phyloP scores from a whole-genome alignment of 2,113 vertebrate species.

The Pycnonotus jocosus region DNA sequence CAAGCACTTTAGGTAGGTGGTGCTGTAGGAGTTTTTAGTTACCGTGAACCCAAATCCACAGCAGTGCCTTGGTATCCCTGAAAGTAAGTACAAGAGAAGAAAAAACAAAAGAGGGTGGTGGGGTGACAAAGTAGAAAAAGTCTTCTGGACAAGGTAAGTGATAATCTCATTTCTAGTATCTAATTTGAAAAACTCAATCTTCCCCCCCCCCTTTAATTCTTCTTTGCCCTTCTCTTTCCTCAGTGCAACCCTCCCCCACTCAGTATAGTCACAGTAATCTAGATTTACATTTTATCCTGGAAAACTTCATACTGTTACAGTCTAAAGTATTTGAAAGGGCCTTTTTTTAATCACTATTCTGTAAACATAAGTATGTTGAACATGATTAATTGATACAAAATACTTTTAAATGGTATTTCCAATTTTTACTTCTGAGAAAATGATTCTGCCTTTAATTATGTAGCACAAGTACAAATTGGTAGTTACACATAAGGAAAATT shows the following conservation, averaged over 20 bases:
- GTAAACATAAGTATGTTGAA: background rate
- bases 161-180: background rate
- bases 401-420: background rate
- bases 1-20: background rate
- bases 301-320: background rate
- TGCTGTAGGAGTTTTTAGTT: background rate
- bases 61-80: background rate
- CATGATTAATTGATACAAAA: background rate
- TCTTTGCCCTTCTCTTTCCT: background rate
- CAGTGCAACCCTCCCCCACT: rapidly evolving
- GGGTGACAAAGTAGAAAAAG: background rate
- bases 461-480: background rate
- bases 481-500: background rate
- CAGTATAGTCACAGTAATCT: background rate
- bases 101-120: background rate
- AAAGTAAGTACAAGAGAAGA: background rate
- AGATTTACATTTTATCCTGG: background rate
- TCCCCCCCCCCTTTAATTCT: background rate
- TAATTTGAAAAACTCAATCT: background rate
- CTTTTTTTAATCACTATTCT: background rate
- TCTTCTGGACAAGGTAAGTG: background rate
- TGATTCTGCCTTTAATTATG: background rate
- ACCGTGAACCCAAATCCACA: background rate
- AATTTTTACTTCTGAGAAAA: background rate
- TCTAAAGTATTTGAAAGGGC: background rate